A percentile compares a stretch with the other conserved stretches of the same genome.
phyloP scores from a whole-genome alignment of 2,113 vertebrate genomes.

The Pao palembangensis region DNA sequence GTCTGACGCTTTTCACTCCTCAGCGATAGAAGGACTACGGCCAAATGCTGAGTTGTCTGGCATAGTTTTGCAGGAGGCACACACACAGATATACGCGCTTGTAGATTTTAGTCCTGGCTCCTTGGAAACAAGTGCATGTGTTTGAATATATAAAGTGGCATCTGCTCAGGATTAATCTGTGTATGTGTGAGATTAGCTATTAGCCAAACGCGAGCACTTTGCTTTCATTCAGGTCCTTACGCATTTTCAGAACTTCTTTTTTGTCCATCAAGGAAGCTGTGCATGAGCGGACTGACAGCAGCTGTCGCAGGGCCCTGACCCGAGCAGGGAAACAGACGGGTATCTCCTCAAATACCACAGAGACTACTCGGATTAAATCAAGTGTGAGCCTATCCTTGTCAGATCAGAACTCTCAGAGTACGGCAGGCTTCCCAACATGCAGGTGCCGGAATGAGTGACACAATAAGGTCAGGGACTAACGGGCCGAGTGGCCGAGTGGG shows the following conservation, averaged over 20 bases:
- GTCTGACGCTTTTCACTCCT: conserved; percentile 25
- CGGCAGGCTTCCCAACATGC: conserved; percentile 54
- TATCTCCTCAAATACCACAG: conserved; percentile 45
- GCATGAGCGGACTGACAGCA: conserved; percentile 47
- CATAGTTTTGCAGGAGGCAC: conserved; percentile 46
- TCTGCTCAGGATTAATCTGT: conserved; percentile 40
- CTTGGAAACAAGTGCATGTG: conserved; percentile 17
- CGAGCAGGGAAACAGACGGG: conserved; percentile 45
- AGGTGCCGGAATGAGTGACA: conserved; percentile 64
- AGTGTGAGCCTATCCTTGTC: conserved; percentile 65
- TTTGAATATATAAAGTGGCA: conserved; percentile 33
- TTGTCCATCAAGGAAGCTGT: too few species aligned
- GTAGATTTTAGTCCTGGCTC: too few species aligned
- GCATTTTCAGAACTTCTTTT: conserved; percentile 4
- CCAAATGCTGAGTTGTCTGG: conserved; percentile 62
- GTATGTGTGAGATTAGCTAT: conserved; percentile 17
- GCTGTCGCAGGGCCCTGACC: conserved; percentile 62
- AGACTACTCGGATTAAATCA: conserved; percentile 66
- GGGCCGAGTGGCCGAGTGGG: conserved; percentile 25
- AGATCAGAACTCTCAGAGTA: conserved; percentile 64
- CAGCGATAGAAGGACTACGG: conserved; percentile 41
- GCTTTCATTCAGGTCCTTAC: conserved; percentile 1
- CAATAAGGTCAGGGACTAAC: conserved; percentile 63
- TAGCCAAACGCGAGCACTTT: conserved; percentile 20
- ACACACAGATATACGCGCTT: conserved; percentile 13